These are phyloP conservation scores for Oopsacas minuta DNA, from an alignment of 37 sponge, comb jelly and placozoan species.

Conservation along the genomic window DNA sequence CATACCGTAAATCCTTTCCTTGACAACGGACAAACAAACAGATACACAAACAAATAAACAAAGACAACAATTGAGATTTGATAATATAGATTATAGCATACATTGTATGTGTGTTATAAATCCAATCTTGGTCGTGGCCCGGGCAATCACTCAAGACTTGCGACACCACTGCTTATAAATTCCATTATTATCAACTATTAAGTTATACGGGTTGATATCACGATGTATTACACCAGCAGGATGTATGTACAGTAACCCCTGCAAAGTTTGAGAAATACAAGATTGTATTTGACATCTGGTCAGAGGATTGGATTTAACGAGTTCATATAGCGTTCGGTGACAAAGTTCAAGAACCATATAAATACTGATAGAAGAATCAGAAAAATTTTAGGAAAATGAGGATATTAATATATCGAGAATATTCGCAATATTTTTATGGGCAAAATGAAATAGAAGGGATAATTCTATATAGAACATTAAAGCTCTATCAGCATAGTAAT, in stretches of 20 bases:
- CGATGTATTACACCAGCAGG: not conserved
- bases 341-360: not conserved
- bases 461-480: not conserved
- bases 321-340: not conserved
- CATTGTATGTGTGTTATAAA: too few relatives aligned
- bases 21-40: too few relatives aligned
- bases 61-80: too few relatives aligned
- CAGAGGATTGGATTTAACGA: not conserved
- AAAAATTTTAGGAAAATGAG: not conserved
- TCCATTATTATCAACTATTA: not conserved
- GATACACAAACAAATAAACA: too few relatives aligned
- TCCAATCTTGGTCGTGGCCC: too few relatives aligned
- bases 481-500: too few relatives aligned
- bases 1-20: too few relatives aligned
- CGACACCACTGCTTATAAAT: too few relatives aligned
- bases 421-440: not conserved
- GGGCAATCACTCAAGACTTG: too few relatives aligned
- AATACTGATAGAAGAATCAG: not conserved
- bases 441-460: not conserved
- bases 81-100: too few relatives aligned
- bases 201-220: not conserved
- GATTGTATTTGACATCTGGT: not conserved
- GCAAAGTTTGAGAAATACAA: not conserved
- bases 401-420: not conserved
- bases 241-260: not conserved